Evolutionary conservation across 1,140 invertebrate species (phyloP).

Genomic region (Drosophila murphyi): DNA sequence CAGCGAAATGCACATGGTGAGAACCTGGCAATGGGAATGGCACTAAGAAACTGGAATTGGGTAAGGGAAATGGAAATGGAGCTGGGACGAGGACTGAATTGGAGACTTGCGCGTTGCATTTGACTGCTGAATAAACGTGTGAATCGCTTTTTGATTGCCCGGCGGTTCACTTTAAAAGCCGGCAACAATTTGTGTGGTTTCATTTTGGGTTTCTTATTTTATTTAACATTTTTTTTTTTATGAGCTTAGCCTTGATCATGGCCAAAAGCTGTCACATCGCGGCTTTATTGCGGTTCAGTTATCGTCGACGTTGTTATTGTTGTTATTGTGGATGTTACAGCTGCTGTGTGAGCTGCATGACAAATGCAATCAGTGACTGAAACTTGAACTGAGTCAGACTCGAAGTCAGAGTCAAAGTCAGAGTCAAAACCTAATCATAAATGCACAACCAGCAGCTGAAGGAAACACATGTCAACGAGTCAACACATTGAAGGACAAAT

Average conservation of each 20-base stretch:
- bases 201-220: constrained; percentile 22
- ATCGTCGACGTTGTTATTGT: constrained; percentile 16
- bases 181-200: constrained; percentile 37
- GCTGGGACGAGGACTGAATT: not conserved
- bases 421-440: constrained; percentile 25
- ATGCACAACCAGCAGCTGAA: constrained; percentile 35
- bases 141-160: constrained; percentile 77
- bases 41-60: constrained; percentile 26
- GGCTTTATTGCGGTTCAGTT: constrained; percentile 42
- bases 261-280: constrained; percentile 49
- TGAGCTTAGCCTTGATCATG: constrained; percentile 57
- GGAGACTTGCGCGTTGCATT: constrained; percentile 21
- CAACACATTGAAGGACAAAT: constrained; percentile 23
- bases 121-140: constrained; percentile 58
- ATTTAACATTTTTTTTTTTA: constrained; percentile 13
- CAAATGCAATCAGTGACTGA: constrained; percentile 42
- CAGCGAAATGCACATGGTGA: constrained; percentile 20
- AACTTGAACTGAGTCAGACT: not conserved
- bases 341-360: constrained; percentile 46
- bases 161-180: constrained; percentile 52
- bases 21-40: not conserved
- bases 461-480: constrained; percentile 40
- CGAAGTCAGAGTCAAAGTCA: not conserved
- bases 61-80: constrained; percentile 1
- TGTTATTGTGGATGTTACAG: constrained; percentile 16